Percentiles rank a stretch among this genome's conserved stretches.
Conservation (phyloP, 1,140 invertebrate species). For the Drosophila sp. region DNA sequence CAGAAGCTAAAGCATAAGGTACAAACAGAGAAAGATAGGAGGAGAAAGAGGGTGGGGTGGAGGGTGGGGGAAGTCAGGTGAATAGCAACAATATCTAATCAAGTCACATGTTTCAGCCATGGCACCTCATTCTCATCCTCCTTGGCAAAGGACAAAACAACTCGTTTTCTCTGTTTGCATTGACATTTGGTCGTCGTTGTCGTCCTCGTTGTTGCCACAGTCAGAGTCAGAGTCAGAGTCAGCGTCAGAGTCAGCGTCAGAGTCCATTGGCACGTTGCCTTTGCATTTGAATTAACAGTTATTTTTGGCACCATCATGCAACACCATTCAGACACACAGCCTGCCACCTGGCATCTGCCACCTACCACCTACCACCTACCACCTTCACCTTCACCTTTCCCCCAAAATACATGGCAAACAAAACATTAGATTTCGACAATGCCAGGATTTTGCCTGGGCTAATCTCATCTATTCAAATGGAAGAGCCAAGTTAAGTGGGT, state of each 20-base stretch:
- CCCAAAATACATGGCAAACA: constrained; percentile 12
- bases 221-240: no score
- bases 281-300: constrained; percentile 79
- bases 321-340: not conserved
- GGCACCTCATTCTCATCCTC: constrained; percentile 1
- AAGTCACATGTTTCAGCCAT: constrained; percentile 50
- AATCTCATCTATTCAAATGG: constrained; percentile 72
- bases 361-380: not conserved
- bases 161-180: constrained; percentile 61
- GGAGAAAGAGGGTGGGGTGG: not conserved
- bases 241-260: constrained; percentile 4
- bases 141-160: constrained; percentile 7
- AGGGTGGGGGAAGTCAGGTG: not conserved
- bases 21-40: not conserved
- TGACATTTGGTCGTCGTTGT: constrained; percentile 59
- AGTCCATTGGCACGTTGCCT: constrained; percentile 74
- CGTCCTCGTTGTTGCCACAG: no score
- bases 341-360: not conserved
- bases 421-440: constrained; percentile 29
- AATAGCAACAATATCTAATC: constrained; percentile 74
- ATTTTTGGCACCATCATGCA: constrained; percentile 66
- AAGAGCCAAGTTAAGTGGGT: constrained; percentile 24
- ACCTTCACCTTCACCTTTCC: not conserved
- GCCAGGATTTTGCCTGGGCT: constrained; percentile 31
- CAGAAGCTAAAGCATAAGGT: constrained; percentile 23